These are phyloP conservation scores for Pecten maximus DNA, from an alignment of 2,888 invertebrate species.

Conservation along the genomic window DNA sequence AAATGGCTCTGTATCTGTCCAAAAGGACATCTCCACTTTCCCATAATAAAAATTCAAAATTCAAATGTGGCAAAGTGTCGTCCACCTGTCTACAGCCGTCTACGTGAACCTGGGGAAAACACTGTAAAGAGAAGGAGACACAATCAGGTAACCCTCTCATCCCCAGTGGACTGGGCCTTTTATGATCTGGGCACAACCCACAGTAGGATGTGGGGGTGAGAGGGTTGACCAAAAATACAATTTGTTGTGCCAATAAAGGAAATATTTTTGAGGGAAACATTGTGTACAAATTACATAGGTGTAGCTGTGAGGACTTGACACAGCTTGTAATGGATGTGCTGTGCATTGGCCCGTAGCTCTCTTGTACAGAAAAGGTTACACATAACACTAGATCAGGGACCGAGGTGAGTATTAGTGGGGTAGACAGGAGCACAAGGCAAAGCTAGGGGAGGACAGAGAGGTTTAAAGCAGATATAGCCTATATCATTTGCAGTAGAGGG, in stretches of 20 bases:
- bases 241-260: not conserved
- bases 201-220: not conserved
- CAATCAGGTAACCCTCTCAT: slow-evolving; percentile 35
- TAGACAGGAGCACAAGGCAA: not conserved
- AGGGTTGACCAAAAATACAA: not conserved
- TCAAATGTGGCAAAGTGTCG: not conserved
- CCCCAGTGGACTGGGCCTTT: not conserved
- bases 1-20: slow-evolving; percentile 27
- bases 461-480: not conserved
- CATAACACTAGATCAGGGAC: not conserved
- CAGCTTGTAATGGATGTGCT: not conserved
- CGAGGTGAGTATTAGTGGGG: not conserved
- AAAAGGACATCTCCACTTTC: not conserved
- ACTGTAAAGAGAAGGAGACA: slow-evolving; percentile 57
- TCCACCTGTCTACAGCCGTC: slow-evolving; percentile 50
- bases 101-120: slow-evolving; percentile 54
- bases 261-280: not conserved
- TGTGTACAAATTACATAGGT: not conserved
- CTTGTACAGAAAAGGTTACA: not conserved
- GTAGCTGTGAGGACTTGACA: not conserved
- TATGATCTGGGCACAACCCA: not conserved
- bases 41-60: not conserved
- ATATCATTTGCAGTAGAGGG: not conserved
- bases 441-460: not conserved
- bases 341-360: not conserved